phyloP scores from a whole-genome alignment of 2,888 invertebrate species.

The Gymnosoma rotundatum region DNA sequence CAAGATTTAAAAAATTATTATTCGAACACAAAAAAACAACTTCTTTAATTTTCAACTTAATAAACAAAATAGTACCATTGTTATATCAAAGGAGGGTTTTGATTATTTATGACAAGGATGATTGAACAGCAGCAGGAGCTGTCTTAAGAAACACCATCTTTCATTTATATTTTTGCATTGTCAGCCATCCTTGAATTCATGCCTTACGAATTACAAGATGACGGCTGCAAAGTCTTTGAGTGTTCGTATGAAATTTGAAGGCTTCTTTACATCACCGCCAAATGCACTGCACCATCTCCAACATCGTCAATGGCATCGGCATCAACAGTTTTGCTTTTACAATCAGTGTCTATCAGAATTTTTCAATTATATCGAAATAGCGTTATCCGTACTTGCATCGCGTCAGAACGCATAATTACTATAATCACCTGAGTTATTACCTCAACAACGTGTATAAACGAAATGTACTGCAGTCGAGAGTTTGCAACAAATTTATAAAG shows the following conservation, averaged over 20 bases:
- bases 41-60: not conserved
- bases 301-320: conserved; percentile 46
- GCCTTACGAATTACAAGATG: conserved; percentile 52
- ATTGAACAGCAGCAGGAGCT: conserved; percentile 69
- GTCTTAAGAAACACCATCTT: conserved; percentile 65
- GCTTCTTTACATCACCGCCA: conserved; percentile 62
- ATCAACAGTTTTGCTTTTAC: conserved; percentile 60
- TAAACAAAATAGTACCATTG: conserved; percentile 38
- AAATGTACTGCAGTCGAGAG: conserved; percentile 55
- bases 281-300: conserved; percentile 43
- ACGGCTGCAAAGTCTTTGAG: conserved; percentile 5
- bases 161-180: conserved; percentile 52
- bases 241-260: conserved; percentile 7
- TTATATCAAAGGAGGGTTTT: conserved; percentile 15
- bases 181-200: conserved; percentile 57
- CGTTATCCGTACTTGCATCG: conserved; percentile 82
- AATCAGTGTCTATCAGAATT: conserved; percentile 83
- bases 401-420: conserved; percentile 83
- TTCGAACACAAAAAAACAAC: not conserved
- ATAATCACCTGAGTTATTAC: conserved; percentile 83
- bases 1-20: too few relatives aligned
- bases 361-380: conserved; percentile 83
- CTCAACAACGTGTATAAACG: conserved; percentile 76
- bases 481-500: conserved; percentile 1
- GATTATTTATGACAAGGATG: conserved; percentile 61